Base-by-base conservation (phyloP, 2,888 invertebrate species). In the Notocelia uddmanniana region DNA sequence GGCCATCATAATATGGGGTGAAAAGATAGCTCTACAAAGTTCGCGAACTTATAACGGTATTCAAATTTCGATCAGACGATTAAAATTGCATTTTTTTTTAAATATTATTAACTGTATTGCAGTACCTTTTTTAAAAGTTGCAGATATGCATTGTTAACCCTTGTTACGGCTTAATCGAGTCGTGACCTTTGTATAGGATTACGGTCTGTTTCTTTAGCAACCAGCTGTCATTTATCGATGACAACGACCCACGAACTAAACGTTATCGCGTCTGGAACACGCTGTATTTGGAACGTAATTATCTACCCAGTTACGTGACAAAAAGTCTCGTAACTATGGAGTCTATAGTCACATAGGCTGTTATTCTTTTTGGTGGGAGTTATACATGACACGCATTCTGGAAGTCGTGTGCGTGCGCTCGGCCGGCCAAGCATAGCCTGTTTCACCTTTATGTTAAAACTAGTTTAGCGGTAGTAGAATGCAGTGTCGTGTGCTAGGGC, bases 391-490 rank as follows among this genome's bases (percentile, higher is more conserved):
- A 85, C 82, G 85, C 83, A 83, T 83, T 83, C 83, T 82, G 80
- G 75, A 78, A 86, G 82, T 86, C 90, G 89, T 88, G 90, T 87
- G 84, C 86, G 81, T 85, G 84, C 80, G 79, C 81, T 26, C 48
- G 26, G 66, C 54, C 31, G 21, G 66, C 48, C 69, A 55, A 73
- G 69, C 69, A 73, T 58, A 50, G 55, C 48, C 31, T 13, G 41
- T n/a, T 55, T 58, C 48, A 57, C 31, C 26, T 57, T 68, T 26
- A 62, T 45, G 13, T 34, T 62, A 15, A 37, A 57, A 72, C 19
- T 48, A 68, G 54, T 55, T 64, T 64, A 21, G 37, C 37, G 5
- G 59, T 54, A 26, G 31, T 66, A 26, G 31, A 66, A 19, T 55
- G 59, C 18, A 45, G 18, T 50, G 48, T 23, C 6, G 66, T 21